Conservation (phyloP, 2,113 vertebrate species). For the Elephantulus edwardii region DNA sequence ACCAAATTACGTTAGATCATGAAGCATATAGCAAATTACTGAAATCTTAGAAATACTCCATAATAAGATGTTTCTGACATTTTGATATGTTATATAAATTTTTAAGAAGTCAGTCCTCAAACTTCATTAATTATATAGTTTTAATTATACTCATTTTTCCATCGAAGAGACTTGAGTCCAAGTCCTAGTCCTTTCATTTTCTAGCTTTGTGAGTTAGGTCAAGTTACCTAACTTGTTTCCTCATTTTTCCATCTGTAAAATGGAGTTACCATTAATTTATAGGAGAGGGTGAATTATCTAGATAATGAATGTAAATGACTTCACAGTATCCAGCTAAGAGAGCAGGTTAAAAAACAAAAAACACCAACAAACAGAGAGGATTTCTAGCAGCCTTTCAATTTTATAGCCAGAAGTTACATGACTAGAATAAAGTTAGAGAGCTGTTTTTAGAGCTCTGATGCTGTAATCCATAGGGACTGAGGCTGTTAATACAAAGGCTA, state of each 20-base stretch:
- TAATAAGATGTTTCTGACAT: too few species aligned
- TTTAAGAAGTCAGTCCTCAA: too few species aligned
- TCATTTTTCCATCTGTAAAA: too few species aligned
- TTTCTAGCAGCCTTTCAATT: not conserved
- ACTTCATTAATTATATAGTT: too few species aligned
- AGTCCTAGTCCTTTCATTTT: not conserved
- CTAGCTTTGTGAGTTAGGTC: not conserved
- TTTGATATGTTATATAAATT: too few species aligned
- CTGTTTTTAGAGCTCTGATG: too few species aligned
- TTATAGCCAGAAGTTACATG: not conserved
- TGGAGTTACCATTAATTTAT: not conserved
- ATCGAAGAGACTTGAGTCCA: not conserved
- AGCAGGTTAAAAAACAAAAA: not conserved
- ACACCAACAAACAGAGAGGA: not conserved
- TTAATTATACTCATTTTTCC: too few species aligned
- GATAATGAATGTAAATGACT: not conserved
- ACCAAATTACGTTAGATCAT: too few species aligned
- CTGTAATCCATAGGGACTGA: too few species aligned
- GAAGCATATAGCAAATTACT: too few species aligned
- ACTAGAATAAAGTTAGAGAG: constrained; percentile 7
- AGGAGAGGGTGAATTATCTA: not conserved
- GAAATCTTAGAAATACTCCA: too few species aligned
- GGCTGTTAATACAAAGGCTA: too few species aligned
- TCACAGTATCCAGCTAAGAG: not conserved
- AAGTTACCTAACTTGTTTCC: not conserved